These are phyloP conservation scores for Drosophila paramelanica DNA, from an alignment of 2,888 invertebrate species.

Conservation along the genomic window DNA sequence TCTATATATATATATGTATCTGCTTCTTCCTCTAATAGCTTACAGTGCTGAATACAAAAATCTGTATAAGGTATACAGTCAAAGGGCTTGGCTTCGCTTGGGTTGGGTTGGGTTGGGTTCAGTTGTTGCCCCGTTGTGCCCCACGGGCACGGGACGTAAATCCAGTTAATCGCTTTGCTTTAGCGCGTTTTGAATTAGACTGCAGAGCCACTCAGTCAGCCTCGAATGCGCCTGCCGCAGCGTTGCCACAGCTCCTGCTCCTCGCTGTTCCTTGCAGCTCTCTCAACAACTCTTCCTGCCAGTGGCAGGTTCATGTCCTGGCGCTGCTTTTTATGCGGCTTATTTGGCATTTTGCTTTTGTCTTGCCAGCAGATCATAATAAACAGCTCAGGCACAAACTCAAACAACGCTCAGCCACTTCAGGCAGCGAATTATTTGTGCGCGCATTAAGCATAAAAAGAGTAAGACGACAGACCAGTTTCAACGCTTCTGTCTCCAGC, in stretches of 20 bases:
- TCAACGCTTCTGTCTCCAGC: slow-evolving; percentile 4
- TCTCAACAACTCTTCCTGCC: background rate
- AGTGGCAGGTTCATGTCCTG: slow-evolving; percentile 36
- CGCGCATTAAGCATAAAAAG: slow-evolving; percentile 19
- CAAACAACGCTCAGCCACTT: slow-evolving; percentile 32
- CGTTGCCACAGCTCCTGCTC: background rate
- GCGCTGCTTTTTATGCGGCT: slow-evolving; percentile 57
- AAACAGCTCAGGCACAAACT: slow-evolving; percentile 41
- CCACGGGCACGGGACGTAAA: slow-evolving; percentile 24
- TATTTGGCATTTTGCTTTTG: slow-evolving; percentile 73
- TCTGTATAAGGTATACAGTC: background rate
- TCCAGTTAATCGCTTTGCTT: slow-evolving; percentile 60
- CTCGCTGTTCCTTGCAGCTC: background rate
- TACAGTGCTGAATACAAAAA: slow-evolving; percentile 16
- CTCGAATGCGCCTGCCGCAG: background rate
- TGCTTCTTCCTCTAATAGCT: slow-evolving; percentile 3
- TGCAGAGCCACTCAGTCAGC: slow-evolving; percentile 17
- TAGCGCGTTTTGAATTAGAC: slow-evolving; percentile 42
- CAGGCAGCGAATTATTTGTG: slow-evolving; percentile 48
- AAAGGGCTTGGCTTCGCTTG: background rate
- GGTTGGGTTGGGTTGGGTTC: slow-evolving; percentile 1
- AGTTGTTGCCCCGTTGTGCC: slow-evolving; percentile 17
- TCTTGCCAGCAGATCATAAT: slow-evolving; percentile 64
- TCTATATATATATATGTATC: background rate
- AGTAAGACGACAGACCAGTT: slow-evolving; percentile 46